phyloP scores from a whole-genome alignment of 2,888 invertebrate species.

The Phytoseiulus persimilis region DNA sequence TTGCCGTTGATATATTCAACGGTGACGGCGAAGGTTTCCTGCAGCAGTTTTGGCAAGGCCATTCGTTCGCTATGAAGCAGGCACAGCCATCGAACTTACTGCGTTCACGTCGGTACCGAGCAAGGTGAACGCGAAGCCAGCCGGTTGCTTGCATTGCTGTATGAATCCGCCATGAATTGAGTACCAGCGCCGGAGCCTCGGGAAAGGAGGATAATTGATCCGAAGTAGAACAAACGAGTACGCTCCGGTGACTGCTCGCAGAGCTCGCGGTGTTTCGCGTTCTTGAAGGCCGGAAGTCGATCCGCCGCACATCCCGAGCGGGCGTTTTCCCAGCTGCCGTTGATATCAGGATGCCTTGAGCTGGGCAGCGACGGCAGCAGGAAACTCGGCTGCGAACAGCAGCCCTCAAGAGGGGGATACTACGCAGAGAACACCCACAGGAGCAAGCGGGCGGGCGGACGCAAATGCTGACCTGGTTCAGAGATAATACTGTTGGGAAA shows the following conservation, averaged over 20 bases:
- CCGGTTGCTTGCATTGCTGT: background rate
- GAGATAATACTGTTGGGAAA: background rate
- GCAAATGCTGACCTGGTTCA: background rate
- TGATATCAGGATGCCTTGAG: too few relatives aligned
- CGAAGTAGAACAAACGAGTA: too few relatives aligned
- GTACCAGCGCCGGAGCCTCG: too few relatives aligned
- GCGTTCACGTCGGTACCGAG: background rate
- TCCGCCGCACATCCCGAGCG: too few relatives aligned
- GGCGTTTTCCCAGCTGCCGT: too few relatives aligned
- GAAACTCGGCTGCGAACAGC: too few relatives aligned
- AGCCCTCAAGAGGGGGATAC: background rate
- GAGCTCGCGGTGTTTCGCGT: too few relatives aligned
- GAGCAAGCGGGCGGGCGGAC: background rate
- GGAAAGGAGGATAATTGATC: too few relatives aligned
- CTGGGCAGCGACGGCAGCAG: too few relatives aligned
- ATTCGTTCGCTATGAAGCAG: background rate
- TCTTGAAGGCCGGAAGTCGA: too few relatives aligned
- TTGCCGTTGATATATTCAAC: conserved; percentile 5
- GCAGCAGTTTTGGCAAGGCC: background rate
- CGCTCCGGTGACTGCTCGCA: too few relatives aligned
- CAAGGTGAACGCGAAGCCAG: background rate
- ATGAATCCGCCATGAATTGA: background rate
- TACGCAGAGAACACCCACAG: background rate
- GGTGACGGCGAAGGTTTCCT: background rate
- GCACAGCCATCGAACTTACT: background rate